A percentile compares a stretch with the other conserved stretches of the same genome.
Conservation (phyloP, 2,888 invertebrate species). For the Tiphia femorata region DNA sequence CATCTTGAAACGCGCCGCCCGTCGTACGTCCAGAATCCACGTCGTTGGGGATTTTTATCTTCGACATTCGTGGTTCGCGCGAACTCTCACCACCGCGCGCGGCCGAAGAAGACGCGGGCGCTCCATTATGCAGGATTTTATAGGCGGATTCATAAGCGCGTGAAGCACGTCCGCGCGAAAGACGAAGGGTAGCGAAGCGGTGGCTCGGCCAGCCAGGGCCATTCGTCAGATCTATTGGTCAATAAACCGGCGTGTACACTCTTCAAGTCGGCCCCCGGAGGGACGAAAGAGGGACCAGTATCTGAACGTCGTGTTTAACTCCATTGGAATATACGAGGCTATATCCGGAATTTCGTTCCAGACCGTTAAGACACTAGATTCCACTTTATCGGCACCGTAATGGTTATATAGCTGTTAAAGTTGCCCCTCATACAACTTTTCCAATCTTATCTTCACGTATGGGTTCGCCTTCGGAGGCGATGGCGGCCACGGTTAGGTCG, state of each 20-base stretch:
- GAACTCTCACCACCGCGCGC: background rate
- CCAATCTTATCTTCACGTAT: constrained; percentile 72
- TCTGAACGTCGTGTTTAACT: constrained; percentile 59
- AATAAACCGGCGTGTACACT: constrained; percentile 41
- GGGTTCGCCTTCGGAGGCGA: constrained; percentile 45
- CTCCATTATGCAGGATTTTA: constrained; percentile 6
- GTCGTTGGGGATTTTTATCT: background rate
- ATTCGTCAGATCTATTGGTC: constrained; percentile 39
- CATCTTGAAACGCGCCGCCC: no score
- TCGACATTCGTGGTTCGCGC: background rate
- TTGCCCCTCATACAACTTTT: constrained; percentile 71
- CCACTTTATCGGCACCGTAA: constrained; percentile 66
- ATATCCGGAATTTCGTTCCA: constrained; percentile 66
- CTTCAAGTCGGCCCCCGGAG: constrained; percentile 28
- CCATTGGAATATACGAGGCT: constrained; percentile 63
- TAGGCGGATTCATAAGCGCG: constrained; percentile 24
- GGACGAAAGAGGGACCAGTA: constrained; percentile 34
- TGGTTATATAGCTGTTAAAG: constrained; percentile 67
- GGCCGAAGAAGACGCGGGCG: background rate
- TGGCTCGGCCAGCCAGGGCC: constrained; percentile 2
- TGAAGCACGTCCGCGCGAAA: constrained; percentile 16
- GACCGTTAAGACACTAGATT: constrained; percentile 67
- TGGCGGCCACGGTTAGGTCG: background rate
- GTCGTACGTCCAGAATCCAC: background rate
- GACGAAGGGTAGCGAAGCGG: background rate